Evolutionary conservation across 2,797 vertebrate species (phyloP), one percentile per base, ranked within the genome.

Genomic region (Anabas testudineus): DNA sequence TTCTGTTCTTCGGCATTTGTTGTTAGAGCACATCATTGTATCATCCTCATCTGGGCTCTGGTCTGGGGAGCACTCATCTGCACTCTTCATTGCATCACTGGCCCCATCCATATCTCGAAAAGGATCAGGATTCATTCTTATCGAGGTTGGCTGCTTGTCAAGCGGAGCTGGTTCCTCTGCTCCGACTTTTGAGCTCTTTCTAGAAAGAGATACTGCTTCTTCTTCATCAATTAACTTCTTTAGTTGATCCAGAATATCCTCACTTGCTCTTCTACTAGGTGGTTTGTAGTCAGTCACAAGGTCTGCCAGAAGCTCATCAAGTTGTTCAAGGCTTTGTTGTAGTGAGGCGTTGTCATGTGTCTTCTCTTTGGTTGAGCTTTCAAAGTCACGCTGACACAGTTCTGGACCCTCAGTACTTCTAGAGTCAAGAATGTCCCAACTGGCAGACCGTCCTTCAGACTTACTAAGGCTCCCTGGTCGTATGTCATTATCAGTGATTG

Each of bases 401-500:
- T 92, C 92, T 65, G 82, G 84, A 72, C 47, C 76, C 39, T 80
- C 82, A 39, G 74, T 9, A 47, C 82, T 67, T 93, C 94, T 87
- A 0, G 91, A 93, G n/a, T 95, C 94, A 78, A 95, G 92, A 73
- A 95, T 77, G 19, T 97, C 96, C 95, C 96, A 97, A 84, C 95
- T 94, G 21, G 95, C 90, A 0, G 95, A 96, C 9, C 95, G 94
- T 66, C 92, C 90, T 4, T 95, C 95, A 1, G 81, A 79, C 58
- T 93, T 95, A 61, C 83, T 88, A 61, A 92, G 82, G 45, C 91
- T 94, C 0, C 94, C 91, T 2, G 95, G 84, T 7, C 95, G 93
- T 76, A 98, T 94, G 75, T 99, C 98, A 0, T 99, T 99, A 89
- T 99, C 98, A 0, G 98, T 99, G 87, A 99, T 99, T 67, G 98